Base-by-base conservation (phyloP, 1,140 invertebrate species). In the Bombus confusus region DNA sequence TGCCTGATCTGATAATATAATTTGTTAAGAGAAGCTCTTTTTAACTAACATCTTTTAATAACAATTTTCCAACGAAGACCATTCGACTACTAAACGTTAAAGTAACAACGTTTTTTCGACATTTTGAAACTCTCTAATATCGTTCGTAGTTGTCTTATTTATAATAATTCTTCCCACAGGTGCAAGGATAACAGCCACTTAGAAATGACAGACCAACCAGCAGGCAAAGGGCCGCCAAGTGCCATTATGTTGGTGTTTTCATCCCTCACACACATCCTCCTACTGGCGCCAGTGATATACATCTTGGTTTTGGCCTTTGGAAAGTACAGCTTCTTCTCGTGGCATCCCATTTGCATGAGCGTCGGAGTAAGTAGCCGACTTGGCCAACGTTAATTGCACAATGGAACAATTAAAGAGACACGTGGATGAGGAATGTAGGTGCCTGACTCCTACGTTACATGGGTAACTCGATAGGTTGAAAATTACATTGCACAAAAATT, bases 311-410 rank as follows among this genome's bases (percentile, higher is more conserved):
- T 95, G 5, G 91, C 88, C 3, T 91, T 92, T 47, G 37, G 86
- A 8, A 37, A 88, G 0, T 90, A 93, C 81, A 83, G 13, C 15
- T 92, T 94, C 47, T 95, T 95, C 76, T 90, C 93, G 1, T 95
- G 95, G 95, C 95, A 95, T 91, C 94, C 94, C 9, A 95, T 95
- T 84, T 94, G 93, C 69, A 93, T 93, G 92, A 76, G 90, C 37
- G 31, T 95, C 62, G 94, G 94, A 39, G 95, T 95, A 91, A 94
- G 94, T 94, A 76, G 31, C 22, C 43, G 73, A 83, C 18, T 76
- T 80, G 37, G 47, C 31, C 69, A 81, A 73, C 18, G 5, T 9
- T 34, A 73, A 73, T 81, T 81, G 12, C 80, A 43, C 18, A 81
- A 74, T 37, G 25, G 5, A 43, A 43, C 12, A 34, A 28, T 12